phyloP scores from a whole-genome alignment of 2,797 vertebrate genomes.

The Limosa lapponica region DNA sequence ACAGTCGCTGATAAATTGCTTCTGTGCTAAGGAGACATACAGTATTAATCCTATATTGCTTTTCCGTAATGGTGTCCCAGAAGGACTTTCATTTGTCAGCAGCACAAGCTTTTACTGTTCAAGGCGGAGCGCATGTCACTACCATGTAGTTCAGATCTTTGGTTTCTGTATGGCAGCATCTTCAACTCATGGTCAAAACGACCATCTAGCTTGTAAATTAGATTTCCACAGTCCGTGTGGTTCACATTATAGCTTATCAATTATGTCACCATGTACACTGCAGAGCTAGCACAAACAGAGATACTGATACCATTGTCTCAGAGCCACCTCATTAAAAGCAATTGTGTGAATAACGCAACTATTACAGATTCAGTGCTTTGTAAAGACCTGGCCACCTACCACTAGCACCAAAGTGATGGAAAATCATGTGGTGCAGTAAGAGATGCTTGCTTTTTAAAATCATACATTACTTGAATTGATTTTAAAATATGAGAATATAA shows the following conservation, averaged over 20 bases:
- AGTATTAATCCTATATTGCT: not conserved
- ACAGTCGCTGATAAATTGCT: not conserved
- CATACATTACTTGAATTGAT: not conserved
- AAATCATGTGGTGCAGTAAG: fast-evolving
- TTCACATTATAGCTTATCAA: not conserved
- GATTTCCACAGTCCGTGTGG: not conserved
- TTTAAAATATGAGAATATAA: not conserved
- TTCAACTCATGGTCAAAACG: not conserved
- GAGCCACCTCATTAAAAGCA: not conserved
- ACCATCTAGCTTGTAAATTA: constrained; percentile 11
- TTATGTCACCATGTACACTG: not conserved
- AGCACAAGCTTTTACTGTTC: not conserved
- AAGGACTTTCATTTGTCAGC: not conserved
- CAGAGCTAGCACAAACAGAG: not conserved
- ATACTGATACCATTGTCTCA: not conserved
- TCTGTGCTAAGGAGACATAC: not conserved
- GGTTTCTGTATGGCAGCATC: fast-evolving
- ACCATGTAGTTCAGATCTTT: fast-evolving
- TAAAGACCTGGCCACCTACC: not conserved
- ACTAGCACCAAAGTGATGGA: not conserved
- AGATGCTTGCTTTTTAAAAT: not conserved
- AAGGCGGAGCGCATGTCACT: not conserved
- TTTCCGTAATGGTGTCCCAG: not conserved
- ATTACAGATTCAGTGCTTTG: not conserved
- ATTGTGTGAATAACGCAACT: not conserved